Conservation (phyloP, 2,113 vertebrate species). For the Hystrix brachyura region DNA sequence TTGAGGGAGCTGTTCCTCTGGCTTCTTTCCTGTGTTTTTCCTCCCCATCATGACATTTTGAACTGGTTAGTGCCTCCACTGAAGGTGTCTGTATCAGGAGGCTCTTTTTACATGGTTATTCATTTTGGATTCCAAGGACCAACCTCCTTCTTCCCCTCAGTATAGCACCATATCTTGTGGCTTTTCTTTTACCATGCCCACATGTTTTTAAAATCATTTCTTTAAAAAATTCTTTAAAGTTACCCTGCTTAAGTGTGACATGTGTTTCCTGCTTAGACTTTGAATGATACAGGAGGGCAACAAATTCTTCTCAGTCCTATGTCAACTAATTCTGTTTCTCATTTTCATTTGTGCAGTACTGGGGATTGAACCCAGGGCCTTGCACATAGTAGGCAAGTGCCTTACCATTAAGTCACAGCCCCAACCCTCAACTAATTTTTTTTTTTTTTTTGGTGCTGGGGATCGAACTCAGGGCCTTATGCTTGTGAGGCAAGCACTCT, state of each 20-base stretch:
- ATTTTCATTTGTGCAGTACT: too few relatives aligned
- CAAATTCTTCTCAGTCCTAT: background rate
- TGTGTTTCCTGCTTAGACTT: constrained; percentile 17
- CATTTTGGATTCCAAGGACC: background rate
- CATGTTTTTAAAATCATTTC: background rate
- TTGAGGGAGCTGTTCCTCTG: background rate
- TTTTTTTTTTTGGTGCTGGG: background rate
- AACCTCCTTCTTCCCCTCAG: background rate
- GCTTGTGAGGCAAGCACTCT: background rate
- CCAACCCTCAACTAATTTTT: background rate
- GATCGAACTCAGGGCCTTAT: background rate
- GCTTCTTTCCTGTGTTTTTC: background rate
- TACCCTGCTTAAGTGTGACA: background rate
- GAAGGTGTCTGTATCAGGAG: background rate
- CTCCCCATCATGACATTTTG: background rate
- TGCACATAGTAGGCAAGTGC: background rate
- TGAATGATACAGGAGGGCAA: background rate
- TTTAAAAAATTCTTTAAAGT: constrained; percentile 10
- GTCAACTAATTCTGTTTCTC: background rate
- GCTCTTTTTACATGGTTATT: background rate
- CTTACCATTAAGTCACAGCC: background rate
- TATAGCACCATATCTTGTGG: background rate
- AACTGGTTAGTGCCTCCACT: background rate
- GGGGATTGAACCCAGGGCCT: too few relatives aligned
- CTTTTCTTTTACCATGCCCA: background rate